phyloP scores from a whole-genome alignment of 2,113 vertebrate genomes.

The Nothoprocta perdicaria region DNA sequence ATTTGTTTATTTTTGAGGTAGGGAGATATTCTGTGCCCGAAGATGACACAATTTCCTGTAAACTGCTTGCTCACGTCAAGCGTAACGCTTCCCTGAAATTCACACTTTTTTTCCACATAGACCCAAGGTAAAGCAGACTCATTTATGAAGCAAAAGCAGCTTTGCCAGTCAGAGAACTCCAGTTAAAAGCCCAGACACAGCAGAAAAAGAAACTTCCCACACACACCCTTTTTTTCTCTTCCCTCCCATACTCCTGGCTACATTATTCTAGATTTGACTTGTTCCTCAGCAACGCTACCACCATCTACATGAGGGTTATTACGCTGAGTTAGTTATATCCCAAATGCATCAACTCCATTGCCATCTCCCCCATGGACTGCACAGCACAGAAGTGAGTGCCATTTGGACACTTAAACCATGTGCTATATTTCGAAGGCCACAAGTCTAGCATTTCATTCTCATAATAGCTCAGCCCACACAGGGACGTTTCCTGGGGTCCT shows the following conservation, averaged over 20 bases:
- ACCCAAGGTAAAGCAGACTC: constrained; percentile 2
- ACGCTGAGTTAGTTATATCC: not conserved
- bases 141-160: constrained; percentile 37
- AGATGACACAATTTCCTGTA: constrained; percentile 58
- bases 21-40: constrained; percentile 43
- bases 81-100: constrained; percentile 35
- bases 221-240: not conserved
- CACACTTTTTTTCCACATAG: not conserved
- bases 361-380: not conserved
- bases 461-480: fast-evolving
- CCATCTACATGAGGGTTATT: fast-evolving
- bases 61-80: constrained; percentile 2
- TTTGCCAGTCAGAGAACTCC: not conserved
- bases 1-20: constrained; percentile 66
- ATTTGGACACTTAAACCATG: fast-evolving
- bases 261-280: not conserved
- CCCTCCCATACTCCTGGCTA: not conserved
- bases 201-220: not conserved
- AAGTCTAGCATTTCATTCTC: fast-evolving
- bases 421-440: fast-evolving
- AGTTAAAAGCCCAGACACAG: not conserved
- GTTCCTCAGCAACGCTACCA: not conserved
- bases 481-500: not conserved
- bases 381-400: not conserved
- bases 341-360: not conserved